These are phyloP conservation scores for Heliconius charithonia DNA, from an alignment of 2,888 invertebrate genomes.

Conservation along the genomic window DNA sequence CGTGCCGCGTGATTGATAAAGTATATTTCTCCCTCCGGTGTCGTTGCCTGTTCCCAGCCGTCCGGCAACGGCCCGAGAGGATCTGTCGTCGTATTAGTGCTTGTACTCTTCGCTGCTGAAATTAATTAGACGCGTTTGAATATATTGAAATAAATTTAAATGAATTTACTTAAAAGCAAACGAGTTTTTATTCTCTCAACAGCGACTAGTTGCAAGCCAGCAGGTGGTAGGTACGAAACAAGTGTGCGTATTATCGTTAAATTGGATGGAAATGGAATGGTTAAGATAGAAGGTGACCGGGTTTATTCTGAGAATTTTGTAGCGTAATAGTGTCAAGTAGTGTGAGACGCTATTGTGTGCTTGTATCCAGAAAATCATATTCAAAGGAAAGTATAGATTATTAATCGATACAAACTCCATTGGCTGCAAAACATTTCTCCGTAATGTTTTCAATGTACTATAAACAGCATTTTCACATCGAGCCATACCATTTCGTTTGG, in stretches of 20 bases:
- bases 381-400: constrained; percentile 58
- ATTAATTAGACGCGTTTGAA: constrained; percentile 68
- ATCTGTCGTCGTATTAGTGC: constrained; percentile 80
- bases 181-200: constrained; percentile 74
- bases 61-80: constrained; percentile 91
- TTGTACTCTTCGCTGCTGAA: constrained; percentile 84
- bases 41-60: constrained; percentile 94
- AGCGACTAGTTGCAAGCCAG: constrained; percentile 78
- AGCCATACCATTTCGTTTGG: constrained; percentile 40
- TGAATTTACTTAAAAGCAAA: constrained; percentile 46
- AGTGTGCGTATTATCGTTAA: constrained; percentile 10
- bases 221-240: constrained; percentile 36
- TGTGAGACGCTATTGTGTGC: constrained; percentile 33
- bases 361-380: constrained; percentile 73
- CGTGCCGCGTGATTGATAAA: constrained; percentile 96
- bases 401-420: constrained; percentile 29
- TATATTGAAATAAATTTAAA: constrained; percentile 46
- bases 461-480: constrained; percentile 38
- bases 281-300: constrained; percentile 53
- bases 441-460: constrained; percentile 43
- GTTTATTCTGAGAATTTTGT: constrained; percentile 25
- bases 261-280: constrained; percentile 63
- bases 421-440: constrained; percentile 38
- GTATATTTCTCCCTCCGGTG: constrained; percentile 93
- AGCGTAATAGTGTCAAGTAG: constrained; percentile 7